Conservation (phyloP, 1,140 invertebrate species). For the Drosophila fuyamai region DNA sequence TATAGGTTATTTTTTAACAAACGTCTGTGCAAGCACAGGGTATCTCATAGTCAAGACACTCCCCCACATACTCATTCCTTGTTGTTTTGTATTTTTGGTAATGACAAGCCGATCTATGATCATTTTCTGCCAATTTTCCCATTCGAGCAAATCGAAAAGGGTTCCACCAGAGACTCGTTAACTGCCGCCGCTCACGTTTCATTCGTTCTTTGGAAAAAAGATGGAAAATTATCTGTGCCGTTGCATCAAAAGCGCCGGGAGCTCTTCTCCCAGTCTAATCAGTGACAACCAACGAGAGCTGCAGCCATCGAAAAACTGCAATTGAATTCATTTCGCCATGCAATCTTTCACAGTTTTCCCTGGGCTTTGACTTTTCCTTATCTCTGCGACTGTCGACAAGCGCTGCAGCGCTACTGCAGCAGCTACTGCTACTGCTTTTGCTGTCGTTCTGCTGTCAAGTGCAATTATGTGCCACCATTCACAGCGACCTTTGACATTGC, state of each 20-base stretch:
- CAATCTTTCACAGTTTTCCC: conserved; percentile 73
- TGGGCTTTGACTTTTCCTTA: conserved; percentile 46
- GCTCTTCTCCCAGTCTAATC: conserved; percentile 53
- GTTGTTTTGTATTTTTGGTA: conserved; percentile 9
- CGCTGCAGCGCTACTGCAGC: conserved; percentile 26
- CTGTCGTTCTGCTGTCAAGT: conserved; percentile 54
- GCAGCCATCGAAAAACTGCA: conserved; percentile 53
- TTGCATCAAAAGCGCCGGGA: conserved; percentile 67
- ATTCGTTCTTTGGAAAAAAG: conserved; percentile 18
- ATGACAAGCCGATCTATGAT: conserved; percentile 65
- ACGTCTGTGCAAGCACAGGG: not conserved
- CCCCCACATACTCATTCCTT: too few species aligned
- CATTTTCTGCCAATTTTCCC: conserved; percentile 67
- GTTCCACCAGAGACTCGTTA: conserved; percentile 62
- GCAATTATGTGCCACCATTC: conserved; percentile 58
- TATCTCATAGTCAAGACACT: not conserved
- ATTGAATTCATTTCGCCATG: conserved; percentile 75
- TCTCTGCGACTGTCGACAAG: conserved; percentile 39
- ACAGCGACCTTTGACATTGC: conserved; percentile 66
- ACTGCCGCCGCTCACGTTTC: conserved; percentile 67
- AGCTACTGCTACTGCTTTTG: conserved; percentile 24
- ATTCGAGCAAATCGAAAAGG: conserved; percentile 54
- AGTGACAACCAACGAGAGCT: conserved; percentile 57
- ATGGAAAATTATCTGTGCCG: conserved; percentile 72
- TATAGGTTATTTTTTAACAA: too few species aligned